Evolutionary conservation across 2,113 vertebrate species (phyloP), one percentile per base, ranked within the genome.

Genomic region (Dolichotis patagonum): DNA sequence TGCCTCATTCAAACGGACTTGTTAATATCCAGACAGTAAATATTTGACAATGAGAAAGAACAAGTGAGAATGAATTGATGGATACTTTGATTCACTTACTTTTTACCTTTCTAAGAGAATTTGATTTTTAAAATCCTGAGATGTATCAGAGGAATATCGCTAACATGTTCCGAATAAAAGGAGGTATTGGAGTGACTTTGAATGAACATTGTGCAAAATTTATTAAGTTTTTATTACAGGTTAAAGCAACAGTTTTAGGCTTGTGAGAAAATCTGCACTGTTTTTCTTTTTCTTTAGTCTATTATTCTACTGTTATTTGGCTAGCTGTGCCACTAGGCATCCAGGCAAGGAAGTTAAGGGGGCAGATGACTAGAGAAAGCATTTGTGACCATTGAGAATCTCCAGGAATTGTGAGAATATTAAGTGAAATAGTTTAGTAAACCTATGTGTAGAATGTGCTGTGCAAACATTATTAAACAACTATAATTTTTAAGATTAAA

Each of bases 391-490:
- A 88, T 85, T 90, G 82, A 69, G 24, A 96, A 88, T 88, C 67
- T 81, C 19, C 60, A 90, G 56, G 52, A 17, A 16, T 89, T 73
- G 89, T 58, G 69, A 96, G 35, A n/a, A 96, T 63, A 83, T 85
- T 62, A 80, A 93, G 86, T 96, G 83, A 93, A 95, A 94, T 94
- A 38, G 67, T 92, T 96, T 86, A 41, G 54, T 93, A 88, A 91
- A 96, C 75, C 17, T 95, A 13, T 90, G 58, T 88, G 63, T 67
- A 94, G 93, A 94, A 95, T 95, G 80, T 24, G 52, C 73, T 86
- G 73, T 56, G 54, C 93, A 90, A 96, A 86, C 28, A 65, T 87
- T 80, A 41, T 86, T 63, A 62, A 93, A 81, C 71, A 86, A 43
- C 78, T 78, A 49, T 65, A 58, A 62, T 90, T 95, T 90, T 94